phyloP scores from a whole-genome alignment of 2,797 vertebrate species.

The Macropodus opercularis region DNA sequence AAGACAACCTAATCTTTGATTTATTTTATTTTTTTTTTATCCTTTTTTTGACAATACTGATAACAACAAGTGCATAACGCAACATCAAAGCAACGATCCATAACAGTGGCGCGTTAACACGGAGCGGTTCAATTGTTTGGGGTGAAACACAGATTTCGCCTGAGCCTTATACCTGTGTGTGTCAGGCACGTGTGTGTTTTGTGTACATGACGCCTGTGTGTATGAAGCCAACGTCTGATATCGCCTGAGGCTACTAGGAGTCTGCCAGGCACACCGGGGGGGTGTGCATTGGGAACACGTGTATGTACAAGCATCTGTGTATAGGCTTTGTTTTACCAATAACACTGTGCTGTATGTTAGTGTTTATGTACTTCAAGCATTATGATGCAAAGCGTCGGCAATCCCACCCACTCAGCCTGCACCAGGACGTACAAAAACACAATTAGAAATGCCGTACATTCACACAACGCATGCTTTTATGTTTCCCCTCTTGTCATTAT shows the following conservation, averaged over 20 bases:
- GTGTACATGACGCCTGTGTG: conserved; percentile 29
- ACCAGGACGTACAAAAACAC: conserved; percentile 15
- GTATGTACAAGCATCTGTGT: conserved; percentile 7
- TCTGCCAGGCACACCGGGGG: conserved; percentile 50
- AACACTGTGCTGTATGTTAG: conserved; percentile 25
- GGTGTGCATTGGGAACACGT: conserved; percentile 15
- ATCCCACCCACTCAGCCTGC: conserved; percentile 45
- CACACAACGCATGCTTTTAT: conserved; percentile 6
- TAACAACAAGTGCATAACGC: conserved; percentile 57
- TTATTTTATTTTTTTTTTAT: conserved; percentile 42
- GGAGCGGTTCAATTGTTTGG: conserved; percentile 47
- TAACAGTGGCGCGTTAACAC: conserved; percentile 49
- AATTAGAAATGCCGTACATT: conserved; percentile 31
- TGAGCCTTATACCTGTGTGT: conserved; percentile 26
- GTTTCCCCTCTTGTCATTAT: background rate
- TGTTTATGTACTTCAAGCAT: conserved; percentile 24
- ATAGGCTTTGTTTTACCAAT: conserved; percentile 39
- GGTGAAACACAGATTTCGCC: conserved; percentile 44
- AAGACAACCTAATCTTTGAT: conserved; percentile 53
- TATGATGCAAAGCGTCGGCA: conserved; percentile 72
- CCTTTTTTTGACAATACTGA: conserved; percentile 47
- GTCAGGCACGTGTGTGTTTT: conserved; percentile 29
- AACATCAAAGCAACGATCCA: conserved; percentile 71
- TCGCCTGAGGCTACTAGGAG: conserved; percentile 45
- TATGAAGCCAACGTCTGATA: conserved; percentile 34